Conservation (phyloP, 2,113 vertebrate species). For the Isichthys henryi region DNA sequence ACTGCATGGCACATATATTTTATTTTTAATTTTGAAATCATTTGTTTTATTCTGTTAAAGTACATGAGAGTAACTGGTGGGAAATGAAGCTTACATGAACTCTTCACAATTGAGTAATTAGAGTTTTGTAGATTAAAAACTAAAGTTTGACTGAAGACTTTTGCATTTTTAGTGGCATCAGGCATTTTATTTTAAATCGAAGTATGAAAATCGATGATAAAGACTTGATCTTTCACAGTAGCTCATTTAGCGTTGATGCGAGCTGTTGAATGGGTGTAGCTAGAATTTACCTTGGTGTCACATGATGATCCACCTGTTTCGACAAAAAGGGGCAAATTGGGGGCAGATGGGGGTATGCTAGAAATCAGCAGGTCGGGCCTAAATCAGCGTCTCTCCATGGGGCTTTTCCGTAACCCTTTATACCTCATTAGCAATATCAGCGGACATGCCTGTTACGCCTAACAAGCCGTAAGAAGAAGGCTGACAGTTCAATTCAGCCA, state of each 20-base stretch:
- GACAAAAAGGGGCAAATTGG: background rate
- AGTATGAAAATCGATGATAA: background rate
- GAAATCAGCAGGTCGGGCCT: background rate
- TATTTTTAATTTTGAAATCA: background rate
- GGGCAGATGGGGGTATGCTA: background rate
- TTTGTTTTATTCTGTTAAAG: background rate
- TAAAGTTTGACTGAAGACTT: background rate
- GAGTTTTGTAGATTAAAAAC: background rate
- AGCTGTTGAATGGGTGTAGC: background rate
- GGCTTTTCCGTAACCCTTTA: background rate
- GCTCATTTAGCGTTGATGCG: background rate
- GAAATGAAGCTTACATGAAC: background rate
- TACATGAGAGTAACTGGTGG: background rate
- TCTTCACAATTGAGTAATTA: background rate
- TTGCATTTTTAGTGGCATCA: background rate
- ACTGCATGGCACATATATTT: background rate
- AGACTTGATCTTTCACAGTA: background rate
- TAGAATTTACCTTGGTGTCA: background rate
- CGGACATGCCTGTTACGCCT: conserved; percentile 49
- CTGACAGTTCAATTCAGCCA: conserved; percentile 58
- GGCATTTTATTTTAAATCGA: background rate
- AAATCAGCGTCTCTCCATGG: background rate
- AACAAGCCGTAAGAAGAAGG: conserved; percentile 48
- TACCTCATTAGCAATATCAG: conserved; percentile 62
- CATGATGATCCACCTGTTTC: background rate